Evolutionary conservation across 1,140 invertebrate species (phyloP).

Genomic region (Diachasmimorpha longicaudata): DNA sequence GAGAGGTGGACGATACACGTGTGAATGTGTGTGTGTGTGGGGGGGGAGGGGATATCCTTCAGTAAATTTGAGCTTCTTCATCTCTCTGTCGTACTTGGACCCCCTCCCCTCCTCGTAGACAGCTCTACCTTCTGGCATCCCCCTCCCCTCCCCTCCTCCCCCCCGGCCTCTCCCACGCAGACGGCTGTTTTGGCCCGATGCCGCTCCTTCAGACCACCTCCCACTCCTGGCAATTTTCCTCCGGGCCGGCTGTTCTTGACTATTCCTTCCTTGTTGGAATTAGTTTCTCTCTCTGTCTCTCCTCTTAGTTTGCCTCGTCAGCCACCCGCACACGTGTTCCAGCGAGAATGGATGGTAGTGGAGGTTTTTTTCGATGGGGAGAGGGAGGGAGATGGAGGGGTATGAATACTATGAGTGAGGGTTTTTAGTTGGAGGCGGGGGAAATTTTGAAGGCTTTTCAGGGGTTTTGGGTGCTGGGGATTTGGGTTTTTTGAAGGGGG

Average conservation of each 20-base stretch:
- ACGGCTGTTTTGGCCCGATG: not conserved
- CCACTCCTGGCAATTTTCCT: not conserved
- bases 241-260: not conserved
- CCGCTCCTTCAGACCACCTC: not conserved
- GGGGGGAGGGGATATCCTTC: not conserved
- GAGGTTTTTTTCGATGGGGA: not conserved
- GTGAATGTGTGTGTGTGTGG: too few relatives aligned
- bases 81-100: not conserved
- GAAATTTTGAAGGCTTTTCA: too few relatives aligned
- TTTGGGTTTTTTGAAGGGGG: too few relatives aligned
- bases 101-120: conserved; percentile 20
- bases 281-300: not conserved
- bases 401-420: not conserved
- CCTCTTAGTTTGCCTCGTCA: not conserved
- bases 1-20: not conserved
- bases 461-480: too few relatives aligned
- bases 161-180: not conserved
- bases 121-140: not conserved
- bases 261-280: not conserved
- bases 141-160: not conserved
- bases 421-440: not conserved
- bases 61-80: not conserved
- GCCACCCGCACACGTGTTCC: not conserved
- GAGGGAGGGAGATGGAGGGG: not conserved
- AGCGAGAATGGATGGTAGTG: not conserved